These are phyloP conservation scores for Apomyelois bistriatella DNA, from an alignment of 2,888 invertebrate species.

Conservation along the genomic window DNA sequence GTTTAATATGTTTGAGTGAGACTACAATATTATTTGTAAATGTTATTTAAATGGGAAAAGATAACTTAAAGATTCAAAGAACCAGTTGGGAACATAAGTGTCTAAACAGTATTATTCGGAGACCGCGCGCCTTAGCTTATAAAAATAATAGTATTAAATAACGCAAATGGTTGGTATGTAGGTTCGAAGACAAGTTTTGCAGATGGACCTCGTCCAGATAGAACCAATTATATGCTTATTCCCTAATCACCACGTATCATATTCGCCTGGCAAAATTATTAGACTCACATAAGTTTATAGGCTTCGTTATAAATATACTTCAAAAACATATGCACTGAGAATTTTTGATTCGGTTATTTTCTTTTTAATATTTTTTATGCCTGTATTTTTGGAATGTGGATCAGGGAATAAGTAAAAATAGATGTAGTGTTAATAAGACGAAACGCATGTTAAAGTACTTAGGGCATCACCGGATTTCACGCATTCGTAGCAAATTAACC, in stretches of 20 bases:
- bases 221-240: background rate
- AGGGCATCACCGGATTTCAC: conserved; percentile 12
- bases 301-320: too few relatives aligned
- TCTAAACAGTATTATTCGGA: conserved; percentile 13
- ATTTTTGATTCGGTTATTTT: too few relatives aligned
- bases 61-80: background rate
- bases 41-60: background rate
- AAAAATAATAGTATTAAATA: background rate
- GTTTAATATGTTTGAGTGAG: background rate
- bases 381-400: background rate
- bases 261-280: background rate
- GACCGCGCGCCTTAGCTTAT: conserved; percentile 47
- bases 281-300: too few relatives aligned
- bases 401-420: background rate
- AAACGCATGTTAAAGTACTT: conserved; percentile 16
- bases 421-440: conserved; percentile 5
- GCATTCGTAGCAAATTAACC: background rate
- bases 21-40: background rate
- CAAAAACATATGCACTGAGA: too few relatives aligned
- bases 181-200: conserved; percentile 4
- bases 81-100: too few relatives aligned
- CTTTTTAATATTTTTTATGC: too few relatives aligned
- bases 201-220: conserved; percentile 6
- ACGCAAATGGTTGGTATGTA: conserved; percentile 1
- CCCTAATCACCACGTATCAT: background rate